phyloP scores from a whole-genome alignment of 2,888 invertebrate species.

The Cryptus armator region DNA sequence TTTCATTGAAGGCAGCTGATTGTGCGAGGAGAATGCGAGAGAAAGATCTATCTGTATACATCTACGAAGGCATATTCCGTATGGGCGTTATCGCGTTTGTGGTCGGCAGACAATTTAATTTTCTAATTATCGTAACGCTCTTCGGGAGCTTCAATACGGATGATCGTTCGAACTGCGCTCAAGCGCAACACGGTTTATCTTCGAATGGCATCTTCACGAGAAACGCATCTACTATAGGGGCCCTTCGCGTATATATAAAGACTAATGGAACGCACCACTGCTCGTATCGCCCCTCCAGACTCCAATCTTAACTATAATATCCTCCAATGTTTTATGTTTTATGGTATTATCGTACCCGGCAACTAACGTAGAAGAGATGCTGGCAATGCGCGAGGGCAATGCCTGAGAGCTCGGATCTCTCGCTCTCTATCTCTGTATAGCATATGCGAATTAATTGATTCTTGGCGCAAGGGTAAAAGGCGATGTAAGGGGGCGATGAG shows the following conservation, averaged over 20 bases:
- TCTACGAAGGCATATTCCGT: neutral
- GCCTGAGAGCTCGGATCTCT: conserved; percentile 37
- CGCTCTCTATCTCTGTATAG: conserved; percentile 26
- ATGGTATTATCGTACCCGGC: conserved; percentile 63
- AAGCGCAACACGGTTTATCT: conserved; percentile 68
- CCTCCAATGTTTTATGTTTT: conserved; percentile 79
- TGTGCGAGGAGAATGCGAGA: neutral
- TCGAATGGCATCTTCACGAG: conserved; percentile 67
- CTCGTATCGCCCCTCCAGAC: conserved; percentile 69
- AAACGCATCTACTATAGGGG: conserved; percentile 48
- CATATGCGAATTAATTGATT: conserved; percentile 71
- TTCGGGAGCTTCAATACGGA: conserved; percentile 54
- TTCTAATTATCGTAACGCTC: conserved; percentile 83
- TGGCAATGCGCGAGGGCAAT: conserved; percentile 37
- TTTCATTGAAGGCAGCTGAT: neutral
- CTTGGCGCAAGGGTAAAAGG: conserved; percentile 54
- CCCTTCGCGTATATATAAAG: conserved; percentile 60
- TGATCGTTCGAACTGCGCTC: conserved; percentile 39
- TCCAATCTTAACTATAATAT: conserved; percentile 82
- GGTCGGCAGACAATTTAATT: conserved; percentile 82
- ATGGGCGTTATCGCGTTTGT: conserved; percentile 2
- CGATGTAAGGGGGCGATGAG: conserved; percentile 61
- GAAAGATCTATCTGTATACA: neutral
- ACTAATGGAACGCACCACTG: conserved; percentile 66
- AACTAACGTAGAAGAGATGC: conserved; percentile 37